A percentile compares a stretch with the other conserved stretches of the same genome.
phyloP scores from a whole-genome alignment of 2,113 vertebrate genomes.

The Pteronura brasiliensis region DNA sequence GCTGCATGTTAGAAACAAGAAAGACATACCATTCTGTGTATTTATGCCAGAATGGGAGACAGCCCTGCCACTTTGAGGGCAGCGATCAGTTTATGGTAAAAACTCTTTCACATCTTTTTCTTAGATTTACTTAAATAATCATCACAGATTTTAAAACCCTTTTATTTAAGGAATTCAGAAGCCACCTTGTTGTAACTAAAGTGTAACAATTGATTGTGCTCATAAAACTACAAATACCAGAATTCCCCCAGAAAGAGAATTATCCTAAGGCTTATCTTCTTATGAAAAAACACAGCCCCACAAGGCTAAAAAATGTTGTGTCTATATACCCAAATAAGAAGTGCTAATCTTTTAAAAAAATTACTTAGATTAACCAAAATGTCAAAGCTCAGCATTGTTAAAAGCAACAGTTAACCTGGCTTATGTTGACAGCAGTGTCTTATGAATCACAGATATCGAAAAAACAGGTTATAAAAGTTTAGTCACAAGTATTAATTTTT shows the following conservation, averaged over 20 bases:
- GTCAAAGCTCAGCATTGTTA: neutral
- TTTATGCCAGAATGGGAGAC: slow-evolving; percentile 57
- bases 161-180: slow-evolving; percentile 46
- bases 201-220: neutral
- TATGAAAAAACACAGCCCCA: neutral
- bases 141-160: slow-evolving; percentile 5
- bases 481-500: slow-evolving; percentile 62
- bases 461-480: slow-evolving; percentile 17
- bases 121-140: slow-evolving; percentile 45
- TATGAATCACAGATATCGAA: neutral
- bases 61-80: slow-evolving; percentile 49
- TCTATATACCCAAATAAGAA: slow-evolving; percentile 36
- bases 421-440: neutral
- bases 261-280: slow-evolving; percentile 7
- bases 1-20: slow-evolving; percentile 57
- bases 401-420: neutral
- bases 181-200: neutral
- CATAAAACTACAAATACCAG: slow-evolving; percentile 52
- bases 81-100: slow-evolving; percentile 65
- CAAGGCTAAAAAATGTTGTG: slow-evolving; percentile 43
- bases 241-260: slow-evolving; percentile 47
- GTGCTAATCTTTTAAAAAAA: slow-evolving; percentile 56
- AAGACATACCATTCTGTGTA: slow-evolving; percentile 52
- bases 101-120: slow-evolving; percentile 34
- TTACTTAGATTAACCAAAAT: slow-evolving; percentile 46